Base-by-base conservation (phyloP, 1,140 invertebrate genomes). In the Drosophila seguyi region DNA sequence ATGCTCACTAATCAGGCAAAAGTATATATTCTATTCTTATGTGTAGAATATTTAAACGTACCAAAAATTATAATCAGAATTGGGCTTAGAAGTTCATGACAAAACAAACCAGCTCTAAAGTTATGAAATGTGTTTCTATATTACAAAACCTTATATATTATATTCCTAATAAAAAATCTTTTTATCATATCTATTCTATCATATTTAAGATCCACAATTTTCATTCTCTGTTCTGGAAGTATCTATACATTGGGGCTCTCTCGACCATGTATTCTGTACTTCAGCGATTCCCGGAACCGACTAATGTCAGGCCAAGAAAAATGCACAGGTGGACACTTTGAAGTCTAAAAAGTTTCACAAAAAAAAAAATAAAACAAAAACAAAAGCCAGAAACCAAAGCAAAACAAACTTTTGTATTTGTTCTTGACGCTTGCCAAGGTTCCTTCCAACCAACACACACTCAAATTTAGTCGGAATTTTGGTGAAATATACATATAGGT, bases 281-380 rank as follows among this genome's bases (percentile, higher is more conserved):
- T 78, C 10, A 31, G 38, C n/a, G 45, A 75, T 90, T 90, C 84
- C 68, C 27, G 73, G 84, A 88, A 88, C 52, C 53, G 29, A 47
- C 76, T 85, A 81, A 78, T 86, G 76, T 59, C 81, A 72, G 56
- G 14, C 50, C 45, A 57, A 76, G 71, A 60, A 84, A 87, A 90
- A 53, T 87, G 84, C 84, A 77, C 84, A 87, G 84, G 84, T 87
- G 80, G 76, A 84, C 80, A 88, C 50, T 87, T 88, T 86, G 57
- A 67, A 71, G 62, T 45, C 36, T 52, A 57, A 58, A 60, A 76
- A 79, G 65, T 58, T 76, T 34, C 25, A 41, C 55, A 60, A 65
- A 65, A 63, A 41, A 16, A 65, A 25, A 25, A 25, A 25, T n/a
- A 25, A 34, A 34, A 11, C 16, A 38, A 63, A 53, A 29, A 38